Base-by-base conservation (phyloP, 1,140 invertebrate genomes). In the Anthonomus grandis region DNA sequence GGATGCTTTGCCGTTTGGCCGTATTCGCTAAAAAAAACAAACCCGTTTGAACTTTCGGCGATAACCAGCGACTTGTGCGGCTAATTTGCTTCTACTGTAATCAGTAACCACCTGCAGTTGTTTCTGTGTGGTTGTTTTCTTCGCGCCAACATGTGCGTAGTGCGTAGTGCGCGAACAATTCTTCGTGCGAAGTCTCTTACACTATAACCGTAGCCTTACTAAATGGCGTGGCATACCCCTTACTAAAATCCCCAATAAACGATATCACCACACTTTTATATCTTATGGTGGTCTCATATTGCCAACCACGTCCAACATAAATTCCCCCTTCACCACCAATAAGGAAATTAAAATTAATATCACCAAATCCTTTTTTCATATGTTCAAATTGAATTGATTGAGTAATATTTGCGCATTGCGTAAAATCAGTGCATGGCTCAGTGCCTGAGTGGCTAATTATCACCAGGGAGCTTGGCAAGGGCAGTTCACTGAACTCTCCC, bases 261-360 rank as follows among this genome's bases (percentile, higher is more conserved):
- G 68, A 68, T 39, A 80, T 65, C 1, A 70, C 70, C 34, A 83
- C 63, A 4, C 73, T 71, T 4, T 74, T 65, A 22, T 71, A 64
- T 2, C 76, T 74, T 66, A 83, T 79, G 22, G 77, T 75, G 34
- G 82, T 82, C 18, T 77, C 68, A 1, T 64, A 60, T 50, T 77
- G 72, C 83, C 83, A 86, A 0, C 82, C 84, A 13, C 84, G 71
- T 0, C 79, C 84, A 58, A 80, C 80, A 64, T 85, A 86, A 2
- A 83, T 76, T 4, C 77, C 74, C 0, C 81, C 83, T 58, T 86
- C 84, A 37, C 82, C 83, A 12, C 84, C 84, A 45, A 86, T 78
- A 38, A 85, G 54, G 64, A 88, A 89, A 67, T 81, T 88, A 64
- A 84, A 86, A 18, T 77, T 77, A 65, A 72, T 76, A 54, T 79